Base-by-base conservation (phyloP, 2,113 vertebrate species). In the Pithys albifrons region DNA sequence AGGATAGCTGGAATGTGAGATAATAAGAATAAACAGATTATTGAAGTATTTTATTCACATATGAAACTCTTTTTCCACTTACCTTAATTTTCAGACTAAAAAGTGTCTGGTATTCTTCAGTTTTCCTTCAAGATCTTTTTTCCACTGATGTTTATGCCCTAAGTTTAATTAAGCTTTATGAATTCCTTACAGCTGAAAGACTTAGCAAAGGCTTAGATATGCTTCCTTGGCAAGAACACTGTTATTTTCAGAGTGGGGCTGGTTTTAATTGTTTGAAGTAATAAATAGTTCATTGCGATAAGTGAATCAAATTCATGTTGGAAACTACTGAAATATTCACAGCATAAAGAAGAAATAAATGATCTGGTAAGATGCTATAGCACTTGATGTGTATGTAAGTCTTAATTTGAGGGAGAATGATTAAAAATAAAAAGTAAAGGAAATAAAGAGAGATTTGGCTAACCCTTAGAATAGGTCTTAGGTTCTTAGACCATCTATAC, bases 241-340 rank as follows among this genome's bases (percentile, higher is more conserved):
- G 24, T 55, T 91, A 85, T 89, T 91, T 93, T 79, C 22, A 5
- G 58, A 87, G 48, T 49, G 43, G 39, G 91, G 80, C 54, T 84
- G 74, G 5, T 85, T 94, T 96, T 96, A 92, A 82, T 85, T 91
- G 94, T 51, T 41, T 77, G 51, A 24, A 14, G 8, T 58, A 87
- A 75, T 85, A 91, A 94, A 23, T 11, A 85, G 35, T 78, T 88
- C 94, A 69, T 91, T 96, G 70, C 35, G 74, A 64, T 77, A 93
- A 70, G 14, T 70, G 58, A 88, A 91, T 88, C 25, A 93, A 91
- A 95, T 82, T 96, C 14, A 51, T 35, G 46, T 61, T 58, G 82
- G 61, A 95, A 90, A 43, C 51, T 89, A 66, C 73, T 93, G 74
- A 97, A 92, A 88, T 97, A 96, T 95, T 96, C 96, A 90, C 39